These are phyloP conservation scores for Hepsetus odoe DNA, from an alignment of 2,113 vertebrate genomes.

Conservation along the genomic window DNA sequence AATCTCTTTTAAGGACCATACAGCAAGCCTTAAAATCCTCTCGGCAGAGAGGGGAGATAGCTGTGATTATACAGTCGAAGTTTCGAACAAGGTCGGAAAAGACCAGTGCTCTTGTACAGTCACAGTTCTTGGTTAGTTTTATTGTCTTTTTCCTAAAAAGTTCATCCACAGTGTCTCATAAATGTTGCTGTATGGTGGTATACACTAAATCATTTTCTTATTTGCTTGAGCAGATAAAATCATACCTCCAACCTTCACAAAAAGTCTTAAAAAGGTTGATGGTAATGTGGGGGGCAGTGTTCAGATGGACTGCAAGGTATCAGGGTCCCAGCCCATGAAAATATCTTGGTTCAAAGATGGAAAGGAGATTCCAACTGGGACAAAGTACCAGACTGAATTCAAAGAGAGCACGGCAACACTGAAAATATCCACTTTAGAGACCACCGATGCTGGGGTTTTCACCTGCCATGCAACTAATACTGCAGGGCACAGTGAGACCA, in stretches of 20 bases:
- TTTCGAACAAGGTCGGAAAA: slow-evolving; percentile 93
- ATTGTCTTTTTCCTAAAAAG: background rate
- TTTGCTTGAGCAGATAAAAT: slow-evolving; percentile 86
- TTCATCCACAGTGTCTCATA: background rate
- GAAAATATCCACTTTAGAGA: slow-evolving; percentile 82
- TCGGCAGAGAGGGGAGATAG: slow-evolving; percentile 87
- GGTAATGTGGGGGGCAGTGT: slow-evolving; percentile 78
- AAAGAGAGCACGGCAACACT: slow-evolving; percentile 87
- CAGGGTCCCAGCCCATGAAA: slow-evolving; percentile 93
- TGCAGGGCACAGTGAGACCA: slow-evolving; percentile 91
- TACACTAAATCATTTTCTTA: slow-evolving; percentile 58
- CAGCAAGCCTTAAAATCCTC: slow-evolving; percentile 91
- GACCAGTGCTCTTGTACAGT: slow-evolving; percentile 89
- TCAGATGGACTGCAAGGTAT: slow-evolving; percentile 89
- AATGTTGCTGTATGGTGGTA: background rate
- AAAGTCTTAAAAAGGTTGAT: slow-evolving; percentile 88
- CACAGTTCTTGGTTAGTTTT: slow-evolving; percentile 89
- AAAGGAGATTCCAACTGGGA: slow-evolving; percentile 78
- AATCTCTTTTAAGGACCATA: slow-evolving; percentile 89
- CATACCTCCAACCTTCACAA: slow-evolving; percentile 92
- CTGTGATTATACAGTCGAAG: slow-evolving; percentile 91
- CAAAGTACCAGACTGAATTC: slow-evolving; percentile 82
- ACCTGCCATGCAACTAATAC: slow-evolving; percentile 91
- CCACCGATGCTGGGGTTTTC: slow-evolving; percentile 88
- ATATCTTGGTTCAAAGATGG: slow-evolving; percentile 93